Conservation (phyloP, 2,888 invertebrate species). For the Nipponacmea schrenckii region DNA sequence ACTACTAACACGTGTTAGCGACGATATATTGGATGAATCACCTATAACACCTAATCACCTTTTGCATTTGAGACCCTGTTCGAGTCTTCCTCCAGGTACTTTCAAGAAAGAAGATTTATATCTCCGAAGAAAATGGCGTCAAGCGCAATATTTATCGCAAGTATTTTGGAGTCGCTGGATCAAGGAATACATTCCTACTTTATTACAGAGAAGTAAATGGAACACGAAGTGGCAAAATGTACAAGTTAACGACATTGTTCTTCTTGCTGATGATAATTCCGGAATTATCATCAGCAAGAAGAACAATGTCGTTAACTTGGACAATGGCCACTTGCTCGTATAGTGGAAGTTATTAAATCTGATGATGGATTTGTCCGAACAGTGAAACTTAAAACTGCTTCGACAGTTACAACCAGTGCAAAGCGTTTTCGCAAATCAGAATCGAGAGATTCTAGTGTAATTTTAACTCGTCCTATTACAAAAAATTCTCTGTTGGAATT, state of each 20-base stretch:
- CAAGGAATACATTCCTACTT: neutral
- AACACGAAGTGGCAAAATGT: neutral
- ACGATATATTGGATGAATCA: slow-evolving; percentile 18
- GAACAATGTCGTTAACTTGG: no score
- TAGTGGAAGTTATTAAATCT: neutral
- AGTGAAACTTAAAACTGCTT: no score
- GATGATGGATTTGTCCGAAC: neutral
- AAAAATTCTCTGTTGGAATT: no score
- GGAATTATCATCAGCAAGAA: no score
- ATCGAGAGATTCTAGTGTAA: no score
- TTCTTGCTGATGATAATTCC: neutral
- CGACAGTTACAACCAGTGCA: no score
- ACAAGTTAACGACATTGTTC: neutral
- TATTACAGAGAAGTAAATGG: neutral
- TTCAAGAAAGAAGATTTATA: slow-evolving; percentile 9
- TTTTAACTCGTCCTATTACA: no score
- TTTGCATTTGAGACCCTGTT: slow-evolving; percentile 38
- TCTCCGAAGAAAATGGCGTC: neutral
- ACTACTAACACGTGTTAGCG: slow-evolving; percentile 22
- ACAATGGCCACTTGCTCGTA: neutral
- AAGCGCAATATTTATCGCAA: neutral
- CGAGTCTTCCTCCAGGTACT: slow-evolving; percentile 17
- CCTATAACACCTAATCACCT: slow-evolving; percentile 55
- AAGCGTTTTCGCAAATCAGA: no score
- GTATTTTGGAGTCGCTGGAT: neutral